These are phyloP conservation scores for Minunthozetes semirufus DNA, from an alignment of 2,888 invertebrate species.

Conservation along the genomic window DNA sequence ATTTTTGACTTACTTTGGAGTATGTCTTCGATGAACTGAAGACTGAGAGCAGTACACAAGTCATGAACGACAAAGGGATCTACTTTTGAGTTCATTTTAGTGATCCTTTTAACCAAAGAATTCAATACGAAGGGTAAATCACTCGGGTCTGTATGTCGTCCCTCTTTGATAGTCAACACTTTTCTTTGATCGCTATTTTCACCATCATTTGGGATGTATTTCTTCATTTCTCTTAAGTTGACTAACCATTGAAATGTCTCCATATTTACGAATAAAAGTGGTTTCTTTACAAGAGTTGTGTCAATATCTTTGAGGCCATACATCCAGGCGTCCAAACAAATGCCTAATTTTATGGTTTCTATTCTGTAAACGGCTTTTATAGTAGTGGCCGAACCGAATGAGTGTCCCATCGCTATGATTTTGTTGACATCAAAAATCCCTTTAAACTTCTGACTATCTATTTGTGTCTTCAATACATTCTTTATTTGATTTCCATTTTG, in stretches of 20 bases:
- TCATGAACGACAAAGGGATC: conserved; percentile 44
- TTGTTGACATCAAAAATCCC: conserved; percentile 50
- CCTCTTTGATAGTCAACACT: conserved; percentile 44
- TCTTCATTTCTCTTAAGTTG: conserved; percentile 52
- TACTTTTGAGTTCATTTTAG: conserved; percentile 44
- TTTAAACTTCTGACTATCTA: conserved; percentile 46
- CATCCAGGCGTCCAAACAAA: conserved; percentile 59
- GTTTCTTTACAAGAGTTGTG: conserved; percentile 51
- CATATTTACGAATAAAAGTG: conserved; percentile 56
- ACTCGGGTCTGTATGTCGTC: conserved; percentile 48
- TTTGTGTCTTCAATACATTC: conserved; percentile 54
- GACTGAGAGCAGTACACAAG: conserved; percentile 45
- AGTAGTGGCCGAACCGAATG: conserved; percentile 60
- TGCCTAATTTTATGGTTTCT: conserved; percentile 52
- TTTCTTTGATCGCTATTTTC: conserved; percentile 29
- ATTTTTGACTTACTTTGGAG: conserved; percentile 36
- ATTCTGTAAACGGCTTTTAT: conserved; percentile 51
- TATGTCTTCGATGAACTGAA: conserved; percentile 44
- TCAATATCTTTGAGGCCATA: conserved; percentile 53
- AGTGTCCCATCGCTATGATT: conserved; percentile 57
- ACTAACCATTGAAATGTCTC: conserved; percentile 55
- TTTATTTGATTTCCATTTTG: conserved; percentile 53
- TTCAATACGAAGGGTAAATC: conserved; percentile 48
- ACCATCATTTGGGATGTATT: background rate
- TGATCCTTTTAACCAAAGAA: conserved; percentile 43